Evolutionary conservation across 2,797 vertebrate species (phyloP).

Genomic region (Myotis findleyi): DNA sequence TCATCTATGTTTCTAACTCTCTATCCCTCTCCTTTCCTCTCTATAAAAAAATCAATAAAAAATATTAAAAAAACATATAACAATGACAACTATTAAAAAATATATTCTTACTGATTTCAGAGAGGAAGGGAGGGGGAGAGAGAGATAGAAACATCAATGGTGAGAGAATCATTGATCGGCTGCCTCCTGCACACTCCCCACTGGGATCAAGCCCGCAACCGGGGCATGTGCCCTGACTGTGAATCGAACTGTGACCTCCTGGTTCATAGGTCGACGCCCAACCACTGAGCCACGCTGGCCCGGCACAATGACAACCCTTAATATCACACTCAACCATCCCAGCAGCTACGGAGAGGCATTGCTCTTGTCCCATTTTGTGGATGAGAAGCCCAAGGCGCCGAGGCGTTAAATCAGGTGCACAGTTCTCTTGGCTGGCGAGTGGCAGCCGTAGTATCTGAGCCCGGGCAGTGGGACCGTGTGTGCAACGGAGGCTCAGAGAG

Average conservation of each 20-base stretch:
- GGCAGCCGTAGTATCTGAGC: neutral
- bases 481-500: neutral
- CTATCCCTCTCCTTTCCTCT: too few species aligned
- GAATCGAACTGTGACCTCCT: too few species aligned
- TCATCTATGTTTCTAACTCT: too few species aligned
- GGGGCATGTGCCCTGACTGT: neutral
- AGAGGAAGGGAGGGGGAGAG: neutral
- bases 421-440: neutral
- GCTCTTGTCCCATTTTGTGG: neutral
- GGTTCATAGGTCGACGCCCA: too few species aligned
- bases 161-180: neutral
- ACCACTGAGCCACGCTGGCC: neutral
- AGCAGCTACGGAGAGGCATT: neutral
- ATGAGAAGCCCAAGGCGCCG: neutral
- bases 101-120: too few species aligned
- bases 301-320: neutral
- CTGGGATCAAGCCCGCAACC: neutral
- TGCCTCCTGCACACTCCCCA: neutral
- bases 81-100: too few species aligned
- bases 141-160: neutral
- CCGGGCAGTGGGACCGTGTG: neutral
- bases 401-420: neutral
- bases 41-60: too few species aligned
- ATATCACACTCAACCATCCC: neutral
- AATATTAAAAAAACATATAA: too few species aligned